These are phyloP conservation scores for Habrosyne pyritoides DNA, from an alignment of 2,888 invertebrate genomes.

Conservation along the genomic window DNA sequence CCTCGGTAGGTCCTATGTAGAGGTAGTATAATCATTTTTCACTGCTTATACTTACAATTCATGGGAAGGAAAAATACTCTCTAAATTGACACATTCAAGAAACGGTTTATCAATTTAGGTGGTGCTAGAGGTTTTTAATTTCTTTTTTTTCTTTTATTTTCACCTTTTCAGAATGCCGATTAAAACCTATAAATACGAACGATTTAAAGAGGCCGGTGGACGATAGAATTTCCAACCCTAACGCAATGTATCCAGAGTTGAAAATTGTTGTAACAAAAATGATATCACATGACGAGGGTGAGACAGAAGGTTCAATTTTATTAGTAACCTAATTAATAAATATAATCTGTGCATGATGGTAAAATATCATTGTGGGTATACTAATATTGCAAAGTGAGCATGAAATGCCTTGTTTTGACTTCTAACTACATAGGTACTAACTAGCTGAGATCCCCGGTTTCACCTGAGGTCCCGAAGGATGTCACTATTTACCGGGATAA, in stretches of 20 bases:
- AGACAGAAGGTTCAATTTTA: conserved; percentile 31
- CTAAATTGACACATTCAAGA: too few species aligned
- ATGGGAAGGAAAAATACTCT: too few species aligned
- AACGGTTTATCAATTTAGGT: not conserved
- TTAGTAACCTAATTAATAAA: not conserved
- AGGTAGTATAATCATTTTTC: too few species aligned
- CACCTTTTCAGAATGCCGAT: conserved; percentile 63
- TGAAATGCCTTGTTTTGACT: too few species aligned
- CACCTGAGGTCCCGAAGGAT: too few species aligned
- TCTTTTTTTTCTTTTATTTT: conserved; percentile 37
- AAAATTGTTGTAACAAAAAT: conserved; percentile 77
- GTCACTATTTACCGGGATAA: too few species aligned
- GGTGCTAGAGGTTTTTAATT: too few species aligned
- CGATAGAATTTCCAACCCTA: conserved; percentile 42
- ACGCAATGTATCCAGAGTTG: conserved; percentile 67
- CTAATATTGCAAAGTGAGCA: conserved; percentile 12
- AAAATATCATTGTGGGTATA: not conserved
- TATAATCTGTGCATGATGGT: not conserved
- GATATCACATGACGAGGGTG: conserved; percentile 71
- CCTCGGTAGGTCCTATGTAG: too few species aligned
- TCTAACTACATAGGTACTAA: too few species aligned
- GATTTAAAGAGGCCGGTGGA: conserved; percentile 46
- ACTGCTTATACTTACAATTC: too few species aligned
- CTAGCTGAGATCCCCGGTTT: too few species aligned
- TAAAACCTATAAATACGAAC: conserved; percentile 51